Conservation (phyloP, 2,113 vertebrate genomes). For the Notiomystis cincta region DNA sequence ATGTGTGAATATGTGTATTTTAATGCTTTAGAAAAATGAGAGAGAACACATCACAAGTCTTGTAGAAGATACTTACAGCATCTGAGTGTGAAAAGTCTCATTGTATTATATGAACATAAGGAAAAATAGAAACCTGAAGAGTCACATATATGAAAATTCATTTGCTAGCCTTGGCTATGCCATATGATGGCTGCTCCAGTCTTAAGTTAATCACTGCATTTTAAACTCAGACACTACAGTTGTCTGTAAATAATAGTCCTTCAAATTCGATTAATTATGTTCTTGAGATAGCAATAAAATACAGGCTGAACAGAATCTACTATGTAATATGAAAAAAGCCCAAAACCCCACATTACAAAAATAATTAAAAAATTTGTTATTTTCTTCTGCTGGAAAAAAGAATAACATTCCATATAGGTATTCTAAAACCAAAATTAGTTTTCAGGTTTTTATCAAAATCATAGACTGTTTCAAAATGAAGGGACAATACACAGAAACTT, state of each 20-base stretch:
- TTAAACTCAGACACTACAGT: neutral
- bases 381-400: neutral
- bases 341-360: neutral
- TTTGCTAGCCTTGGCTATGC: neutral
- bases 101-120: neutral
- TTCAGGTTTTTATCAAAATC: neutral
- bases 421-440: neutral
- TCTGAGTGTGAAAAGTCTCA: neutral
- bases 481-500: neutral
- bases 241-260: neutral
- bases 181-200: neutral
- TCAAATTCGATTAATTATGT: neutral
- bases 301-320: neutral
- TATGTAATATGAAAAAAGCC: neutral
- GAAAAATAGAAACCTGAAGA: neutral
- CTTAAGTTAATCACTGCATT: neutral
- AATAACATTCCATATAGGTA: neutral
- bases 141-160: neutral
- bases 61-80: neutral
- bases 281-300: neutral
- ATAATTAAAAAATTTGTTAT: neutral
- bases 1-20: neutral
- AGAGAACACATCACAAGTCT: neutral
- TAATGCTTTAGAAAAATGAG: neutral
- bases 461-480: neutral